phyloP scores from a whole-genome alignment of 2,113 vertebrate genomes.

The Onychostoma macrolepis region DNA sequence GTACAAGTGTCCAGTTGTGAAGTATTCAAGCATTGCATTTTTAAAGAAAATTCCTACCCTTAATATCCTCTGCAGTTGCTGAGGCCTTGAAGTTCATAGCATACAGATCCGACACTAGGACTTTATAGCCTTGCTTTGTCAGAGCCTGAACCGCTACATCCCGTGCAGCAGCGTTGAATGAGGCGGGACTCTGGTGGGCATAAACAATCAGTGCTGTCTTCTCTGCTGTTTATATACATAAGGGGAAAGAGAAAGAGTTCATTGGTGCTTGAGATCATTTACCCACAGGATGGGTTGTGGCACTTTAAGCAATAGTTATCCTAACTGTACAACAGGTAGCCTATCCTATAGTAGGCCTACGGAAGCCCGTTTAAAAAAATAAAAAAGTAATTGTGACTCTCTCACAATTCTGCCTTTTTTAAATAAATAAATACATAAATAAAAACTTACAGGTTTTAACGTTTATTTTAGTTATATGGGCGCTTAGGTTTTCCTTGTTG shows the following conservation, averaged over 20 bases:
- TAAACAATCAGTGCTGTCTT: conserved; percentile 70
- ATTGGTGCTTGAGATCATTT: background rate
- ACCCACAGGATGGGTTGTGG: background rate
- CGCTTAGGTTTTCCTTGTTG: too few relatives aligned
- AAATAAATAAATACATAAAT: too few relatives aligned
- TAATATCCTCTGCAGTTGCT: conserved; percentile 68
- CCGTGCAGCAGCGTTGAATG: conserved; percentile 81
- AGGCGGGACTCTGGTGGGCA: conserved; percentile 73
- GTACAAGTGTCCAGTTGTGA: background rate
- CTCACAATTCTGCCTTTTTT: too few relatives aligned
- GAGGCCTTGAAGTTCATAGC: conserved; percentile 69
- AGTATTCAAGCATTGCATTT: background rate
- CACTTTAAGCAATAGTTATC: too few relatives aligned
- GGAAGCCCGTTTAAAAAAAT: too few relatives aligned
- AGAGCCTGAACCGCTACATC: conserved; percentile 71
- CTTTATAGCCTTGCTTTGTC: conserved; percentile 71
- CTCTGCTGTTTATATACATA: conserved; percentile 56
- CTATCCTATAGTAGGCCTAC: too few relatives aligned
- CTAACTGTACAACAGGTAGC: too few relatives aligned
- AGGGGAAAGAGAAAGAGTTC: background rate
- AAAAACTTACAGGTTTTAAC: too few relatives aligned
- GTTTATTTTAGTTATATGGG: too few relatives aligned
- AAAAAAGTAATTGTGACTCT: too few relatives aligned
- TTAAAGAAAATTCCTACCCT: conserved; percentile 53
- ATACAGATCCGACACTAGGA: conserved; percentile 81